Evolutionary conservation across 1,140 invertebrate genomes (phyloP).

Genomic region (Cyphomyrmex costatus): DNA sequence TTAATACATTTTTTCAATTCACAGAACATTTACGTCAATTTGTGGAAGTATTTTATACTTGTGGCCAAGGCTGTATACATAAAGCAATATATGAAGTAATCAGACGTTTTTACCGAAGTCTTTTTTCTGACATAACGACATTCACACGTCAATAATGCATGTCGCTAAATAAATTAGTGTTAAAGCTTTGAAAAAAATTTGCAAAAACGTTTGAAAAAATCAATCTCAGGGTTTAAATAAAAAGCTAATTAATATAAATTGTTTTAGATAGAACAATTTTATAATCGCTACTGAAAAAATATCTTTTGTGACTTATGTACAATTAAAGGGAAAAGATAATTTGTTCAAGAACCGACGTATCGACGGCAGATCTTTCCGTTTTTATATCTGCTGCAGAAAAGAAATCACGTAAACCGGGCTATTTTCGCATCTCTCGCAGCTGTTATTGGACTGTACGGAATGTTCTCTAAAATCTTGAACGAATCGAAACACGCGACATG

Average conservation of each 20-base stretch:
- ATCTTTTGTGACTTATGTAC: not conserved
- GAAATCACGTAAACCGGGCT: conserved; percentile 2
- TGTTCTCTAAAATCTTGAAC: not conserved
- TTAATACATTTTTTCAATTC: too few relatives aligned
- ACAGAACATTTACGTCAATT: too few relatives aligned
- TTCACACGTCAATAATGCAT: not conserved
- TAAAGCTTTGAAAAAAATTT: not conserved
- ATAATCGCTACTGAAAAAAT: not conserved
- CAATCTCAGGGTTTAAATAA: not conserved
- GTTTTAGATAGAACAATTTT: conserved; percentile 11
- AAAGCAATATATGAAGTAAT: not conserved
- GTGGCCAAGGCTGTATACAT: too few relatives aligned
- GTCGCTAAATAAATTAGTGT: conserved; percentile 9
- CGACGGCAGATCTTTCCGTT: conserved; percentile 8
- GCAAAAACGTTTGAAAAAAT: conserved; percentile 2
- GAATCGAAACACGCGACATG: conserved; percentile 36
- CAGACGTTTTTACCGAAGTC: not conserved
- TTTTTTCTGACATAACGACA: not conserved
- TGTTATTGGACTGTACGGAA: conserved; percentile 6
- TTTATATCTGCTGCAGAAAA: conserved; percentile 4
- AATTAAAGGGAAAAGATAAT: not conserved
- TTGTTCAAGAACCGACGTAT: not conserved
- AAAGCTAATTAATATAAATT: not conserved
- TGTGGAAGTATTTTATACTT: too few relatives aligned
- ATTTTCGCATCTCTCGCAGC: conserved; percentile 16